Evolutionary conservation across 2,888 invertebrate species (phyloP).

Genomic region (Gibbula magus): DNA sequence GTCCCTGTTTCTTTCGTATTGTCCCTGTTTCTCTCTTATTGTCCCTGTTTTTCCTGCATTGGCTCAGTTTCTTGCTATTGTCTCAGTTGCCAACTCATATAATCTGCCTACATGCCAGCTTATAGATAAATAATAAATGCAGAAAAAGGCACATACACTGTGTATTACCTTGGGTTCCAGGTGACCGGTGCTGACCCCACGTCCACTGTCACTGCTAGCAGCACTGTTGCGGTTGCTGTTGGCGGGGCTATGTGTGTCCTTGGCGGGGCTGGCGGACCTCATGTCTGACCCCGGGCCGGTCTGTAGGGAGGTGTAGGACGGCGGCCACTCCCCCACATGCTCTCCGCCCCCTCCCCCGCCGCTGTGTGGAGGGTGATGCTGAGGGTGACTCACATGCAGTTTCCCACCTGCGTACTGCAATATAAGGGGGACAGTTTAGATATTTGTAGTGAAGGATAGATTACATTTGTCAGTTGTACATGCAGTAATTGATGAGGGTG

Average conservation of each 20-base stretch:
- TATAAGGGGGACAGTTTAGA: not conserved
- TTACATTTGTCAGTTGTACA: not conserved
- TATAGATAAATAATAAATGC: too few species aligned
- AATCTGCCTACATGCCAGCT: too few species aligned
- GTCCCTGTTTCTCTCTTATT: too few species aligned
- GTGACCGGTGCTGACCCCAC: conserved; percentile 62
- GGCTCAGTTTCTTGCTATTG: too few species aligned
- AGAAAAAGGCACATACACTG: too few species aligned
- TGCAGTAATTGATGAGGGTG: not conserved
- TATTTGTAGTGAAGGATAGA: not conserved
- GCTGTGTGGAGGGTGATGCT: too few species aligned
- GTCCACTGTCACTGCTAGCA: conserved; percentile 72
- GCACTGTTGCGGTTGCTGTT: conserved; percentile 73
- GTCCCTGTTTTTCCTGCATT: too few species aligned
- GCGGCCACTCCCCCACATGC: conserved; percentile 28
- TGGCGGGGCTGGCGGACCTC: conserved; percentile 58
- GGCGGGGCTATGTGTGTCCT: conserved; percentile 68
- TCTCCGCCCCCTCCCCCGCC: not conserved
- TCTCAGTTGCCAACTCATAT: too few species aligned
- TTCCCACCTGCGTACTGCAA: conserved; percentile 23
- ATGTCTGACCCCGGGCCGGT: conserved; percentile 48
- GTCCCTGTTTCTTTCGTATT: too few species aligned
- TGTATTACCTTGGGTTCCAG: conserved; percentile 47
- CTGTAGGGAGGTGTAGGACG: not conserved
- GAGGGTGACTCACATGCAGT: conserved; percentile 21